A percentile compares a stretch with the other conserved stretches of the same genome.
Evolutionary conservation across 2,797 vertebrate genomes (phyloP).

Genomic region (Neosalanx taihuensis): DNA sequence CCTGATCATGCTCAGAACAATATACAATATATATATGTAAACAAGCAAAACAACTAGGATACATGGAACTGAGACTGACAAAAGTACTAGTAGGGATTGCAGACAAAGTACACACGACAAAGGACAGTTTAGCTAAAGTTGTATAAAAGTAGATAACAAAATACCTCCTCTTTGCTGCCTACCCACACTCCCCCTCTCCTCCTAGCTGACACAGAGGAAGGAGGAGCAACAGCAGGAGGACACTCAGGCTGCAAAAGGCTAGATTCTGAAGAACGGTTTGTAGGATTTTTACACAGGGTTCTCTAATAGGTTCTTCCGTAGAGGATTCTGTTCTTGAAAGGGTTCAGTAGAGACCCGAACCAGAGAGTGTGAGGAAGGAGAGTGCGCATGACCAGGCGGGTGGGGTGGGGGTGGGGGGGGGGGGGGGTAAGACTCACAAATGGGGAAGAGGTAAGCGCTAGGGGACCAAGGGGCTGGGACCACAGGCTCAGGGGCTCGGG

Average conservation of each 20-base stretch:
- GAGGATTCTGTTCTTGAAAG: too few species aligned
- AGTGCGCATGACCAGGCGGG: neutral
- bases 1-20: neutral
- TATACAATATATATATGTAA: constrained; percentile 13
- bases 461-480: neutral
- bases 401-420: too few species aligned
- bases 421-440: neutral
- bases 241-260: neutral
- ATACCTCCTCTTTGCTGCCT: constrained; percentile 12
- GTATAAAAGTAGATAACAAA: constrained; percentile 42
- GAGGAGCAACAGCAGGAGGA: constrained; percentile 20
- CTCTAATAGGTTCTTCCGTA: too few species aligned
- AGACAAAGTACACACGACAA: constrained; percentile 15
- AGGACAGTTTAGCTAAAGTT: constrained; percentile 21
- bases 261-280: too few species aligned
- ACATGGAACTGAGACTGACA: constrained; percentile 15
- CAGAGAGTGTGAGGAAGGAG: neutral
- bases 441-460: neutral
- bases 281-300: too few species aligned
- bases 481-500: neutral
- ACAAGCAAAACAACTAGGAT: constrained; percentile 22
- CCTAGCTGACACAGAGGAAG: neutral
- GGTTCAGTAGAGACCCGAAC: neutral
- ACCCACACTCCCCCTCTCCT: too few species aligned
- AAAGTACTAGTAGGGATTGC: constrained; percentile 20